phyloP scores from a whole-genome alignment of 2,888 invertebrate genomes.

The Ariolimax columbianus region DNA sequence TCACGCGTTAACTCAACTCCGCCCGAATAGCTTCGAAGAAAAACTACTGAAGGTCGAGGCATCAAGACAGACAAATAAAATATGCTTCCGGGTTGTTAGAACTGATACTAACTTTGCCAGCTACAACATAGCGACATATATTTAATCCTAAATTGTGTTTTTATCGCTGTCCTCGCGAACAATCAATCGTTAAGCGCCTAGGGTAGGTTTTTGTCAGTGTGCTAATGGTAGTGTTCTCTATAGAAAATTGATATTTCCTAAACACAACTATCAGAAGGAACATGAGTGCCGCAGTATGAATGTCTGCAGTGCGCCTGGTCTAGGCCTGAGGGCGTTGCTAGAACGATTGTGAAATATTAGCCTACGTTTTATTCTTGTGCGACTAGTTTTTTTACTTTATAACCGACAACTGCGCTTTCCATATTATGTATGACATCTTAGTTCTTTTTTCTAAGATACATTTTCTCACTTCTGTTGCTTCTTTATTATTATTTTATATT shows the following conservation, averaged over 20 bases:
- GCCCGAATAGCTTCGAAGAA: too few species aligned
- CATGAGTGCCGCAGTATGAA: neutral
- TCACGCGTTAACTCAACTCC: too few species aligned
- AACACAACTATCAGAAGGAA: neutral
- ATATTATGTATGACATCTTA: too few species aligned
- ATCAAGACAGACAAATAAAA: too few species aligned
- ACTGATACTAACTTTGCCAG: neutral
- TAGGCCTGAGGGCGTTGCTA: neutral
- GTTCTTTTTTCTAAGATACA: too few species aligned
- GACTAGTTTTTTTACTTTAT: neutral
- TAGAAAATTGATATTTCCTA: neutral
- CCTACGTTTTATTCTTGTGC: neutral
- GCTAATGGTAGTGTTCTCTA: neutral
- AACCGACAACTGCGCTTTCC: too few species aligned
- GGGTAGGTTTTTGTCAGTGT: neutral
- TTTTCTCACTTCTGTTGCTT: too few species aligned
- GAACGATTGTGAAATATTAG: neutral
- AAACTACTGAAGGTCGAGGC: too few species aligned
- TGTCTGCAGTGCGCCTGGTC: neutral
- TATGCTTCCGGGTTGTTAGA: neutral
- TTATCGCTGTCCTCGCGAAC: neutral
- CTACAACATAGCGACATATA: neutral
- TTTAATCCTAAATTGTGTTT: neutral
- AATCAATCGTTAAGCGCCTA: neutral
- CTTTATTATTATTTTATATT: too few species aligned